A percentile compares a stretch with the other conserved stretches of the same genome.
Evolutionary conservation across 2,888 invertebrate genomes (phyloP).

Genomic region (Drosophila diplacantha): DNA sequence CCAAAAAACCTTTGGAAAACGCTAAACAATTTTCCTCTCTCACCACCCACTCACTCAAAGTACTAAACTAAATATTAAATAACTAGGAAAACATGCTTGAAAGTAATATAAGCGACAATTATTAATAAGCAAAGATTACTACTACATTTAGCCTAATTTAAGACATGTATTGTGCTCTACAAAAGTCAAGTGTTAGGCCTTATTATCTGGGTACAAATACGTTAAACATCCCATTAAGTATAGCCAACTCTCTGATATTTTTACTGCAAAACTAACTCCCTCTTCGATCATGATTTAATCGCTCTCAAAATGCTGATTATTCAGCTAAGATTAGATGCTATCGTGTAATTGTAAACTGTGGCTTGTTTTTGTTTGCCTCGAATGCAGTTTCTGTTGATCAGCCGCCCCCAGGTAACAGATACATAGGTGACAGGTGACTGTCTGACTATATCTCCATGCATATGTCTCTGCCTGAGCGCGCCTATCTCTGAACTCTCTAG

Average conservation of each 20-base stretch:
- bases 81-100: neutral
- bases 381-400: conserved; percentile 14
- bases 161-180: too few relatives aligned
- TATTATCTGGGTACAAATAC: neutral
- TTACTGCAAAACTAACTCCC: neutral
- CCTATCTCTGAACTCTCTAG: conserved; percentile 15
- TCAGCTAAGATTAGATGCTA: conserved; percentile 7
- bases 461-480: neutral
- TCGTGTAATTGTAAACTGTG: neutral
- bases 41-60: neutral
- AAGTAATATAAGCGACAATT: neutral
- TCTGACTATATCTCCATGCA: neutral
- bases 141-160: too few relatives aligned
- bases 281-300: conserved; percentile 3
- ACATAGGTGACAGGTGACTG: conserved; percentile 1
- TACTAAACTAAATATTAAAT: neutral
- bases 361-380: conserved; percentile 7
- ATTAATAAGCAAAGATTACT: neutral
- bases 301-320: neutral
- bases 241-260: neutral
- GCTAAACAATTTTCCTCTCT: neutral
- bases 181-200: too few relatives aligned
- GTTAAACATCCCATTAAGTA: neutral
- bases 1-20: neutral
- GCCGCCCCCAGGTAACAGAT: conserved; percentile 2